A percentile compares a stretch with the other conserved stretches of the same genome.
These are phyloP conservation scores for Megalopta genalis DNA, from an alignment of 1,140 invertebrate genomes.

Conservation along the genomic window DNA sequence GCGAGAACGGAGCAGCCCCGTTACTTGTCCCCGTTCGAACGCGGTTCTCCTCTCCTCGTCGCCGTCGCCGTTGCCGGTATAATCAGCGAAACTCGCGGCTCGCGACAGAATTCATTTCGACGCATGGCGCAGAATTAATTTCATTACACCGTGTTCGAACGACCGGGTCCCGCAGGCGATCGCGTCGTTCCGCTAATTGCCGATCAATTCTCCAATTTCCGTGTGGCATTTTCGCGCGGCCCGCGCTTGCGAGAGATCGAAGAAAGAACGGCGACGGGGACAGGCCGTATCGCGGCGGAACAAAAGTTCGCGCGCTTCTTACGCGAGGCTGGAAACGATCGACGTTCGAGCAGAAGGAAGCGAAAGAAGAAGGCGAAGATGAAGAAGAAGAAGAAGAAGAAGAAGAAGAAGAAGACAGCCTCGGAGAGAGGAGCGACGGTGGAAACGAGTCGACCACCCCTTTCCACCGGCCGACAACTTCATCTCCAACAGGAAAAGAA, in stretches of 20 bases:
- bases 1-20: not conserved
- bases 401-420: not conserved
- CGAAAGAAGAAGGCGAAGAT: not conserved
- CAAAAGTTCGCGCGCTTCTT: not conserved
- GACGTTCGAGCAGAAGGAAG: too few relatives aligned
- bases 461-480: slow-evolving; percentile 7
- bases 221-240: not conserved
- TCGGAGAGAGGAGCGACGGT: not conserved
- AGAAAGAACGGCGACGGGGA: not conserved
- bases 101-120: too few relatives aligned
- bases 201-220: slow-evolving; percentile 43
- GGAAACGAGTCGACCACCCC: not conserved
- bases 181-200: slow-evolving; percentile 31
- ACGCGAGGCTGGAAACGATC: not conserved
- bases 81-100: not conserved
- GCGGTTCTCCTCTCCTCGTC: too few relatives aligned
- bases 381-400: not conserved
- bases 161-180: not conserved
- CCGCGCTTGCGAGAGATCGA: not conserved
- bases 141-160: slow-evolving; percentile 12
- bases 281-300: not conserved
- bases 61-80: not conserved
- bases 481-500: slow-evolving; percentile 45
- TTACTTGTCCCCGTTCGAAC: not conserved
- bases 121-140: not conserved